Evolutionary conservation across 2,113 vertebrate species (phyloP), one percentile per base, ranked within the genome.

Genomic region (Periophthalmodon schlosseri): DNA sequence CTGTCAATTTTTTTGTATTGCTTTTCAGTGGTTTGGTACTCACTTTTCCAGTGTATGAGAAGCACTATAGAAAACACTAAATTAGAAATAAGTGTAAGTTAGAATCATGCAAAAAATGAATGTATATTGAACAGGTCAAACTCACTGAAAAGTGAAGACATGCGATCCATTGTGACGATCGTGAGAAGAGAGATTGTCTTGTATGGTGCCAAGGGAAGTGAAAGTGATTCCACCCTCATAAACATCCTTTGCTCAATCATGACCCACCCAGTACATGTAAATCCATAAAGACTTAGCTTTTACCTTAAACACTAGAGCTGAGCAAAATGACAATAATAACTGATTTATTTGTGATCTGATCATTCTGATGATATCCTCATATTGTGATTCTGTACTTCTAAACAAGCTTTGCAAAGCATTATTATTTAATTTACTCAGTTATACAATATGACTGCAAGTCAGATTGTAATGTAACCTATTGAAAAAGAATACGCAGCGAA

Each of bases 91-190:
- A 60, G 21, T 3, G 2, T 47, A 23, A 1, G 49, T 57, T 3
- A 70, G 39, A 12, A 81, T 3, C 52, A 54, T 39, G 20, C 14
- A 28, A 33, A 56, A 18, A 28, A 71, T n/a, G 2, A 58, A 58
- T 24, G 36, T 0, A 36, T 9, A 6, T 2, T 6, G 5, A 57
- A 39, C 34, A 73, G 54, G 0, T 2, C 61, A 70, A 79, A 89
- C 92, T 92, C 78, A 93, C 93, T 82, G 0, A 89, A 64, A 4
- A 89, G 64, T 21, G 2, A 72, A 33, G 78, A 28, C 4, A 85
- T 11, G 2, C 13, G 5, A 23, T 87, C 64, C 92, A 93, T 92
- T 20, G 21, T 80, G 34, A 11, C 12, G 34, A 8, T 1, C 20
- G 49, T 34, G 69, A 36, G 52, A 76, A 50, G 9, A 15, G 0